Base-by-base conservation (phyloP, 2,888 invertebrate species). In the Galerucella nymphaeae region DNA sequence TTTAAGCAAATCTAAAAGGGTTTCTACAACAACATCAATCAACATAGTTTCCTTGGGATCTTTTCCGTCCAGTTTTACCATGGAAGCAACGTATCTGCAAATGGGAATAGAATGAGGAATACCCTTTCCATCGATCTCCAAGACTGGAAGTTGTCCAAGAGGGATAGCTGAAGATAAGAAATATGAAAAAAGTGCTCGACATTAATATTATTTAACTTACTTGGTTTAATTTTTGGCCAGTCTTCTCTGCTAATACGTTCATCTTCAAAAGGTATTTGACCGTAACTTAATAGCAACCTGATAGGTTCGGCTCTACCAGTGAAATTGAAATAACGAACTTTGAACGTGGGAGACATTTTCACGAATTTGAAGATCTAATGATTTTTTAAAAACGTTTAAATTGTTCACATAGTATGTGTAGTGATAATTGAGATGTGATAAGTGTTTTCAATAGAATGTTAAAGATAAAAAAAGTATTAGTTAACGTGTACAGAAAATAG, bases 51-150 rank as follows among this genome's bases (percentile, higher is more conserved):
- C 90, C 83, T 89, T 89, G 9, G 88, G 86, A 63, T 87, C 83
- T 23, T 85, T 86, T 10, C 91, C 92, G 18, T 84, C 85, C 13
- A 92, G 83, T 2, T 88, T 89, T 77, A 86, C 88, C 82, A 90
- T 88, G 80, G 88, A 89, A 6, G 90, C 92, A 62, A 92, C 84
- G 82, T 90, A 92, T 23, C 92, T 89, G 41, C 86, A 81, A 73
- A 92, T 90, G 9, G 92, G 89, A 1, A 85, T 67, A 45, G 90
- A 90, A 82, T 92, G 92, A 14, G 89, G 87, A 75, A 90, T 85
- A 76, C 85, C 81, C 81, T 91, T 90, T 11, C 90, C 91, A 72
- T 91, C 90, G 2, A 91, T 85, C 83, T 90, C 90, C 69, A 92
- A 79, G 0, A 91, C 83, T 0, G 92, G 92, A 74, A 90, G 83